Conservation (phyloP, 2,888 invertebrate species). For the Pristionchus mayeri region DNA sequence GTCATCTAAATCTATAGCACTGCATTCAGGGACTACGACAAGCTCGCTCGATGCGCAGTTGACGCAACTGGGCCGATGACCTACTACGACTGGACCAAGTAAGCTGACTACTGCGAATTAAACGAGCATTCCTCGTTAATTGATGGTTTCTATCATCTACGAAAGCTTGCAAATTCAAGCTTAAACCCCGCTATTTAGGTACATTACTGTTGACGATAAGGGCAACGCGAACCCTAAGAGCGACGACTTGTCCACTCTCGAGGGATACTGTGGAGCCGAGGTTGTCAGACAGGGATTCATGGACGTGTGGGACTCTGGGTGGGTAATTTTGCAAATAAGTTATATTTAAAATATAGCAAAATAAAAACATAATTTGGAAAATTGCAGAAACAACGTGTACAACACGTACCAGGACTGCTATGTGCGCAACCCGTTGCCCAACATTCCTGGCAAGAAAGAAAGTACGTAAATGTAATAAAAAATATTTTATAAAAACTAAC, state of each 20-base stretch:
- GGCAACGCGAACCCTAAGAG: constrained; percentile 17
- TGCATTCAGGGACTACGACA: constrained; percentile 50
- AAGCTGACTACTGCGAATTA: too few species aligned
- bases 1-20: neutral
- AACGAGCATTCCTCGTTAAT: too few species aligned
- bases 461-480: neutral
- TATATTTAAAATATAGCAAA: neutral
- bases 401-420: constrained; percentile 71
- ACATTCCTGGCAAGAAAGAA: neutral
- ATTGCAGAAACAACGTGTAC: constrained; percentile 64
- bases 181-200: constrained; percentile 6
- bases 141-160: too few species aligned
- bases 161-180: too few species aligned
- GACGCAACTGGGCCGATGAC: constrained; percentile 18
- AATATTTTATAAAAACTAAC: neutral
- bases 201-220: constrained; percentile 27
- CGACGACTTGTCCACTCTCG: constrained; percentile 17
- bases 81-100: constrained; percentile 47
- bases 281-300: constrained; percentile 45
- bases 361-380: neutral
- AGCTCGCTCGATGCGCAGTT: neutral
- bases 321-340: neutral
- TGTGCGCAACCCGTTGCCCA: constrained; percentile 55
- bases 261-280: constrained; percentile 34
- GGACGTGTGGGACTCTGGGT: constrained; percentile 44